Evolutionary conservation across 1,140 invertebrate genomes (phyloP), one percentile per base, ranked within the genome.

Genomic region (Temnothorax curvispinosus): DNA sequence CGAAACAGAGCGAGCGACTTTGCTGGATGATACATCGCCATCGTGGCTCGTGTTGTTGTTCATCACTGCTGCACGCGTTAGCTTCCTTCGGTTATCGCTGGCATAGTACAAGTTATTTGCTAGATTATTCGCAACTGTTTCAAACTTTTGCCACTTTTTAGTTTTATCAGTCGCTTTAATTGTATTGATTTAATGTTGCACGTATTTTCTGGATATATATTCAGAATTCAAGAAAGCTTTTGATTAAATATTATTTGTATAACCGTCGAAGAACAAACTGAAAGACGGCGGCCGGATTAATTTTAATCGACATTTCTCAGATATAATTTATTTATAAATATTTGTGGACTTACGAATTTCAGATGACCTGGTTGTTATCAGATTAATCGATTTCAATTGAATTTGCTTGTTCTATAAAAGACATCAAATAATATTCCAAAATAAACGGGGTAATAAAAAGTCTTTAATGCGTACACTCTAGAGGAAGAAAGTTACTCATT

Each of bases 1-100:
- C 52, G 74, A 65, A 64, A 64, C 2, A 58, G 3, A 87, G 32
- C 47, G 56, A 87, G 32, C 47, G 65, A 87, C 27, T 11, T 27
- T 27, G 27, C 47, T 32, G 67, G 86, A 52, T 64, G 44, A 65
- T 86, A 56, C 78, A 65, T 85, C 67, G 50, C 38, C 77, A 58
- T 76, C 38, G 21, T 35, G 32, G n/a, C 32, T 75, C n/a, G 38
- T 62, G 13, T 41, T 78, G 52, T 75, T 65, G 62, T 85, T 52
- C 50, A 71, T n/a, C 38, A 64, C 41, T 64, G 27, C 44, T 84
- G 69, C 80, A 75, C 41, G 69, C 15, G 35, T 75, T 60, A 60
- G 32, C 41, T 54, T 62, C n/a, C 21, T 27, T 84, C 47, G 13
- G n/a, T 58, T 74, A 60, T 72, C 41, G 54, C 27, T 60, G 54